Base-by-base conservation (phyloP, 2,888 invertebrate species). In the Formica aserva region DNA sequence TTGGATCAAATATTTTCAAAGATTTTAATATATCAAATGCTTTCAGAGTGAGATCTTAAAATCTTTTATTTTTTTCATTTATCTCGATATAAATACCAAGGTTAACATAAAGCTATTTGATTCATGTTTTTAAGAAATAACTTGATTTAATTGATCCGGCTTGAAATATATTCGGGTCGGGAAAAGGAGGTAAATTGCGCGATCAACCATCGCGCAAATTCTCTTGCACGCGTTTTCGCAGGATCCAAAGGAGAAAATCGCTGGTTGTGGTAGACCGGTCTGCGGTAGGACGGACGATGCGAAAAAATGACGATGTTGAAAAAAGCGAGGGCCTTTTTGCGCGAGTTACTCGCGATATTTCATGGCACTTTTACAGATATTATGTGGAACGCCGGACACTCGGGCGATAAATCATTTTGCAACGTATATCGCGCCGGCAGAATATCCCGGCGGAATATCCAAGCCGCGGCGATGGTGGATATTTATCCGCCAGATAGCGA, bases 301-400 rank as follows among this genome's bases (percentile, higher is more conserved):
- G 52, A 63, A 85, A 76, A 76, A 72, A 77, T 75, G 69, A 69
- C 45, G 63, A 48, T 22, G 72, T 57, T 80, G 76, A 66, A 86
- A 84, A 85, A 80, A 41, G 35, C 66, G 35, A 62, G 67, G 67
- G 52, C 60, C 77, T 88, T 86, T 86, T 77, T 86, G 76, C 76
- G 84, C 78, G 82, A 78, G 60, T 83, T 63, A 85, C 82, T 85
- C 88, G 81, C 84, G 86, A 86, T 86, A 87, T 87, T 86, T 86
- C 82, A 83, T 84, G 76, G 63, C 75, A 87, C 77, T 90, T 87
- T 88, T 88, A 82, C 88, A 83, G 88, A 83, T 86, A 86, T 86
- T 85, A 89, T 84, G 80, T 82, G 80, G 88, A 85, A 89, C 88
- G 80, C 86, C 83, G 80, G 74, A 69, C 85, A 18, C 57, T 67